Conservation (phyloP, 37 sponge, comb jelly and placozoan species). For the Spongia lamella region DNA sequence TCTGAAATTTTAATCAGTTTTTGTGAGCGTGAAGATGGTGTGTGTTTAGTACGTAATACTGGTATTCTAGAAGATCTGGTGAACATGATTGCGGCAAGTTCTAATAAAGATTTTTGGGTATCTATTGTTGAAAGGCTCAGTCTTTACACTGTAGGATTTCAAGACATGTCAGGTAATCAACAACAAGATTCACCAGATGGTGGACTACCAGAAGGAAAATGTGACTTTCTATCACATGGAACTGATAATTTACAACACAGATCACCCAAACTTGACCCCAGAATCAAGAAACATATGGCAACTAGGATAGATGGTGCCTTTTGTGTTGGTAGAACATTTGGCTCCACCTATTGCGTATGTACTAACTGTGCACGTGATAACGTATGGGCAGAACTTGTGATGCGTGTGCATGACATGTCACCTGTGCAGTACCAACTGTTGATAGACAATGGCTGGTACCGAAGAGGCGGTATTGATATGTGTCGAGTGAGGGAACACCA, state of each 20-base stretch:
- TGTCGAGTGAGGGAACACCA: constrained; percentile 9
- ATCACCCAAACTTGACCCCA: too few species aligned
- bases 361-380: constrained; percentile 24
- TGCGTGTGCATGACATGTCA: constrained; percentile 1
- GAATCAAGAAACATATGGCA: too few species aligned
- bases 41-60: constrained; percentile 19
- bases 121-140: constrained; percentile 57
- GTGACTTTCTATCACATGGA: too few species aligned
- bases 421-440: constrained; percentile 21
- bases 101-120: constrained; percentile 65
- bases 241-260: too few species aligned
- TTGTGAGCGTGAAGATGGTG: constrained; percentile 58
- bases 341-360: constrained; percentile 18
- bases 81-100: constrained; percentile 15
- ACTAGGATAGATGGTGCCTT: too few species aligned
- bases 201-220: too few species aligned
- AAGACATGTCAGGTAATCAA: too few species aligned
- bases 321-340: constrained; percentile 1
- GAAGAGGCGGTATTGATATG: constrained; percentile 32
- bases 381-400: constrained; percentile 6
- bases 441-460: constrained; percentile 40
- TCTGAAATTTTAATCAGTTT: constrained; percentile 50
- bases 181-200: too few species aligned
- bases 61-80: constrained; percentile 19
- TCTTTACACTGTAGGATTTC: constrained; percentile 48